Evolutionary conservation across 1,140 invertebrate genomes (phyloP), one percentile per base, ranked within the genome.

Genomic region (Ruditapes philippinarum): DNA sequence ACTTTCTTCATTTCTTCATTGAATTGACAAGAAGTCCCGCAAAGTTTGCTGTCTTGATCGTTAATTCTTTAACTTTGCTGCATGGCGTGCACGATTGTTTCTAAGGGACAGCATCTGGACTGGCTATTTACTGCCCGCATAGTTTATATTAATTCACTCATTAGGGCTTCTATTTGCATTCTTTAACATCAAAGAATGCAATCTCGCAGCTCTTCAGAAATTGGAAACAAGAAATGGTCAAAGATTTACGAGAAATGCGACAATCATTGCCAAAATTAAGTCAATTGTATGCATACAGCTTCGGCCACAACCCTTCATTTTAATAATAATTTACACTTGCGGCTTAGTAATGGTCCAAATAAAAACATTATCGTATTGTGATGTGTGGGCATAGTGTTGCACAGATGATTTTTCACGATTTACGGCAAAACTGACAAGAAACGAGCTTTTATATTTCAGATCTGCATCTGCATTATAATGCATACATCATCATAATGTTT

Each of bases 81-180:
- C 68, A 73, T 73, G 68, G 12, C 3, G 36, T 38, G 42, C 22
- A 1, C 22, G 22, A 76, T 76, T 76, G 73, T 76, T 76, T 31
- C 38, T 51, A 40, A 0, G 22, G 25, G 45, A 38, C 33, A 38
- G 74, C 74, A 78, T 49, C 74, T 78, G 74, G 28, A 19, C 5
- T 4, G 14, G 5, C 74, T 78, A 49, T 78, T 70, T 42, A 84
- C 33, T 73, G 82, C 70, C 49, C 42, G 25, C 25, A 36, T 62
- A 73, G 68, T 38, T 73, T 22, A 84, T 73, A 51, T 73, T 84
- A 84, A 84, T 84, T 84, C 45, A 51, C 19, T 49, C n/a, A 73
- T 51, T 54, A 70, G n/a, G 42, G 62, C 45, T 36, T 73, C 74
- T 84, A 84, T 84, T 81, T 51, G 68, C 62, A 84, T 84, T 73